These are phyloP conservation scores for Lytechinus variegatus DNA, from an alignment of 35 echinoderm and acorn worm species.

Conservation along the genomic window DNA sequence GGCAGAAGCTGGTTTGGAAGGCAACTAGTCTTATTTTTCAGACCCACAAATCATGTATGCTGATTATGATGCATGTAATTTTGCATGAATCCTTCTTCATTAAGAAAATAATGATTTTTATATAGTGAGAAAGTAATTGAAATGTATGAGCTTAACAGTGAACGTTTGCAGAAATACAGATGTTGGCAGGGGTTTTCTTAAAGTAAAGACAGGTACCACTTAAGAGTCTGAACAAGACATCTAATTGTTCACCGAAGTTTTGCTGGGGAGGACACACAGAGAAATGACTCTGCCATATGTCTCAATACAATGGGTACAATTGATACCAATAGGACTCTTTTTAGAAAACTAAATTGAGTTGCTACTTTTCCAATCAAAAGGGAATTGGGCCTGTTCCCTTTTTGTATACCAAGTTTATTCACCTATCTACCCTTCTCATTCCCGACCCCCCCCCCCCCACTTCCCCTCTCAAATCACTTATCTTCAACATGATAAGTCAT, in stretches of 20 bases:
- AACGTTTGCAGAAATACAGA: background rate
- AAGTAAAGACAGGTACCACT: background rate
- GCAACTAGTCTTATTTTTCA: background rate
- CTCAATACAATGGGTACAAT: slow-evolving; percentile 32
- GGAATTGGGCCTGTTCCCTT: background rate
- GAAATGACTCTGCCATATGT: slow-evolving; percentile 38
- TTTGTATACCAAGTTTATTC: background rate
- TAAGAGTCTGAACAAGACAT: background rate
- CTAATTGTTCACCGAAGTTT: slow-evolving; percentile 27
- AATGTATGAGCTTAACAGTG: background rate
- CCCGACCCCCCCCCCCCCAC: background rate
- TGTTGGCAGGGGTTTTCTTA: background rate
- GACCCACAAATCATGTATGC: background rate
- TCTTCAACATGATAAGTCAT: too few species aligned
- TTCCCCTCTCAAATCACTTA: too few species aligned
- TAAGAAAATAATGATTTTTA: background rate
- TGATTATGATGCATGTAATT: background rate
- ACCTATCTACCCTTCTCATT: background rate
- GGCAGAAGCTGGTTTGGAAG: background rate
- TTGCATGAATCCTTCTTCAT: background rate
- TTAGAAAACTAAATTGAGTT: slow-evolving; percentile 30
- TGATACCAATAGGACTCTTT: slow-evolving; percentile 26
- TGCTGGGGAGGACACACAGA: background rate
- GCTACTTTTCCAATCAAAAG: slow-evolving; percentile 28
- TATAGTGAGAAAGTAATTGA: background rate